A percentile compares a stretch with the other conserved stretches of the same genome.
phyloP scores from a whole-genome alignment of 2,888 invertebrate genomes.

The Stomorhina lunata region DNA sequence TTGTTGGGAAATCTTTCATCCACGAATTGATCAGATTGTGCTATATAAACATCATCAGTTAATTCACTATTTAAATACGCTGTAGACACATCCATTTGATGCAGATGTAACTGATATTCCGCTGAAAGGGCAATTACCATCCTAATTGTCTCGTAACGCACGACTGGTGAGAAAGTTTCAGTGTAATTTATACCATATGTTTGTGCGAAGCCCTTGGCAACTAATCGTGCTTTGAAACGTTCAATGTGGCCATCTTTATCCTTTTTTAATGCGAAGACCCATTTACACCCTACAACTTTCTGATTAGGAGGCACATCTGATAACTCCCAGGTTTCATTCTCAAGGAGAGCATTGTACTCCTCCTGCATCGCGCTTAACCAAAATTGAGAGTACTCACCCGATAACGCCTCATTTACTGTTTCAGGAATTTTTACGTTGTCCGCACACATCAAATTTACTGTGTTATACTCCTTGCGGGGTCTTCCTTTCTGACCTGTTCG shows the following conservation, averaged over 20 bases:
- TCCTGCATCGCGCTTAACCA: slow-evolving; percentile 61
- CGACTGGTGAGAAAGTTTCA: slow-evolving; percentile 63
- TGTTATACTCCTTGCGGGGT: slow-evolving; percentile 60
- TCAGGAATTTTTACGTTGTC: slow-evolving; percentile 50
- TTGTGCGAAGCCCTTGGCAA: slow-evolving; percentile 58
- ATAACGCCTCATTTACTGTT: slow-evolving; percentile 59
- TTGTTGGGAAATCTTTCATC: slow-evolving; percentile 13
- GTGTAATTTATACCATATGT: slow-evolving; percentile 56
- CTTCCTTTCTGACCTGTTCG: slow-evolving; percentile 46
- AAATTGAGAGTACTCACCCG: slow-evolving; percentile 27
- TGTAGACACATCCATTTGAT: slow-evolving; percentile 63
- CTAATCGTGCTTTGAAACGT: slow-evolving; percentile 34
- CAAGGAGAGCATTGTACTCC: slow-evolving; percentile 51
- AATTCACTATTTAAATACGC: slow-evolving; percentile 60
- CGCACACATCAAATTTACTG: slow-evolving; percentile 21
- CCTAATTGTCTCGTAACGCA: slow-evolving; percentile 61
- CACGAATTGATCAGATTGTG: slow-evolving; percentile 48
- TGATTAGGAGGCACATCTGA: slow-evolving; percentile 28
- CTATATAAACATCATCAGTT: slow-evolving; percentile 57
- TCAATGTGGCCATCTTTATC: background rate
- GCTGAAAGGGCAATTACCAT: slow-evolving; percentile 63
- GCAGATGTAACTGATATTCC: slow-evolving; percentile 58
- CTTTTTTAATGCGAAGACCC: slow-evolving; percentile 11
- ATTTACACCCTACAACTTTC: slow-evolving; percentile 16
- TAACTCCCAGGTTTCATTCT: slow-evolving; percentile 51